Evolutionary conservation across 1,140 invertebrate species (phyloP), one percentile per base, ranked within the genome.

Genomic region (Calephelis nemesis): DNA sequence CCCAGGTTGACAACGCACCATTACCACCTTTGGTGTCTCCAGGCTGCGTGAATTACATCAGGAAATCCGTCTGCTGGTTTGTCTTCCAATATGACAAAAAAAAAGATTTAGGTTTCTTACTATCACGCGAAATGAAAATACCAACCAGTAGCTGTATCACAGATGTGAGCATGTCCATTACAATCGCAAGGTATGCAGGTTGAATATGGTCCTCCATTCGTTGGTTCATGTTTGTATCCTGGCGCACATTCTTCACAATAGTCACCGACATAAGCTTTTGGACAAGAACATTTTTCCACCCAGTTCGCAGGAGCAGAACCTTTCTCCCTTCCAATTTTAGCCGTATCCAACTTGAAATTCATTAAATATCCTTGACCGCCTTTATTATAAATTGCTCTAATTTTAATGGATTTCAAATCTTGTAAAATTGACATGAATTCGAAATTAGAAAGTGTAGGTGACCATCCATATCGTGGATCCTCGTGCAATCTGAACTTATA

Each of bases 241-340:
- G 98, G 96, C 0, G 96, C 96, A 85, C 99, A 99, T 0, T 98
- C 98, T 91, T 99, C 98, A 83, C 99, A 99, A 89, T 97, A 99
- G 88, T 99, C 98, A 0, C 98, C 96, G 0, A 97, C 94, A 78
- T 99, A 99, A 0, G 98, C 98, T 68, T 95, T 93, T 0, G 97
- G 97, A 90, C 99, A 99, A 8, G 95, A 95, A 85, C 99, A 99
- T 77, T 96, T 96, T 88, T 99, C 99, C 7, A 99, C 95, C 98
- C 98, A 99, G 62, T 95, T 94, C 0, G 98, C 98, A 0, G 95
- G 93, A 2, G 94, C 93, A 1, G 97, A 97, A n/a, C 96, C 95
- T 7, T 95, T 95, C 50, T 96, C 95, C 5, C 95, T 95, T 0
- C 96, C 96, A 12, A 95, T 93, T 52, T 96, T 94, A 0, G 98